phyloP scores from a whole-genome alignment of 2,113 vertebrate genomes.

The Sciurus niger region DNA sequence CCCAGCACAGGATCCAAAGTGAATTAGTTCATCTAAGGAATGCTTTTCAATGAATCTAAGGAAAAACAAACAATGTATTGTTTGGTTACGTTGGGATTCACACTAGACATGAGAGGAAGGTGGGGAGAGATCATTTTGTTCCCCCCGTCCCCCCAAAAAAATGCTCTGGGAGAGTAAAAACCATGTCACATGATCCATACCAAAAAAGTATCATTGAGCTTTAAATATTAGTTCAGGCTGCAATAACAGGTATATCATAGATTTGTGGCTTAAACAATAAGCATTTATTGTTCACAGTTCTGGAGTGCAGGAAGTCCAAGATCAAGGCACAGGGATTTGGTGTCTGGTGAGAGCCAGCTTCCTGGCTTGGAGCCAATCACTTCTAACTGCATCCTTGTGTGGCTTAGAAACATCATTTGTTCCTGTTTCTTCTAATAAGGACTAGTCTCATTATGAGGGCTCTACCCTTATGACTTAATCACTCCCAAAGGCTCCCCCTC shows the following conservation, averaged over 20 bases:
- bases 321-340: background rate
- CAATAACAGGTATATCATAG: background rate
- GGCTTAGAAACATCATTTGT: background rate
- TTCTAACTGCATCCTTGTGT: background rate
- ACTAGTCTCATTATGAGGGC: background rate
- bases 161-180: background rate
- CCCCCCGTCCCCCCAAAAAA: background rate
- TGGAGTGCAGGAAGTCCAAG: background rate
- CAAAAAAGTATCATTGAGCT: conserved; percentile 11
- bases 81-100: conserved; percentile 51
- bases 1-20: background rate
- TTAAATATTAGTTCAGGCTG: conserved; percentile 30
- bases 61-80: background rate
- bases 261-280: background rate
- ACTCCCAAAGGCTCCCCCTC: background rate
- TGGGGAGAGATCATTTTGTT: background rate
- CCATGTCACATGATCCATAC: background rate
- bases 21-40: conserved; percentile 60
- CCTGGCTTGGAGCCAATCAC: background rate
- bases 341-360: background rate
- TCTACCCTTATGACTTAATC: background rate
- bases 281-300: background rate
- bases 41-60: conserved; percentile 28
- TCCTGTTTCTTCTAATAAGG: background rate
- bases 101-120: background rate